Conservation (phyloP, 2,888 invertebrate species). For the Congeria kusceri region DNA sequence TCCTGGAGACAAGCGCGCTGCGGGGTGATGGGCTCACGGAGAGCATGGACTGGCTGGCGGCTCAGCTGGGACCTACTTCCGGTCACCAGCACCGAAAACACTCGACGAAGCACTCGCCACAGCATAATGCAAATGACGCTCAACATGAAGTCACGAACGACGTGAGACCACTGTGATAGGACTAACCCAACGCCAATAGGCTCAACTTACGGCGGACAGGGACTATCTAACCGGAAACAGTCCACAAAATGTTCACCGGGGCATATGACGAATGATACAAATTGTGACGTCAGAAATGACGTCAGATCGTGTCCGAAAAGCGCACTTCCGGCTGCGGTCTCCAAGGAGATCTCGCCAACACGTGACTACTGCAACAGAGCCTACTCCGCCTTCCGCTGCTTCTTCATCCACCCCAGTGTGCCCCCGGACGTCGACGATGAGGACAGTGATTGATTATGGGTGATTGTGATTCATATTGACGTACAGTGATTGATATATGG, state of each 20-base stretch:
- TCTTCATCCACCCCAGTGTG: slow-evolving; percentile 73
- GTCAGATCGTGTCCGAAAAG: slow-evolving; percentile 18
- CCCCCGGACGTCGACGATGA: slow-evolving; percentile 47
- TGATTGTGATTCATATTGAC: no score
- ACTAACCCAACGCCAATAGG: no score
- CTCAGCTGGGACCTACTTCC: slow-evolving; percentile 71
- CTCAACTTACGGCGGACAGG: no score
- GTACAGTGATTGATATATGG: no score
- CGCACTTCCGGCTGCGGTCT: slow-evolving; percentile 37
- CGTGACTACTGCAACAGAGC: slow-evolving; percentile 77
- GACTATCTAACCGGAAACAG: neutral
- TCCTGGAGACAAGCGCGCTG: slow-evolving; percentile 78
- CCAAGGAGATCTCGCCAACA: slow-evolving; percentile 55
- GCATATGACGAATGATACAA: neutral
- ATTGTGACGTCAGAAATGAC: slow-evolving; percentile 8
- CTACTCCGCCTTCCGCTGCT: slow-evolving; percentile 79
- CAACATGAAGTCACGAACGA: neutral
- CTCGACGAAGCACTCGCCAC: slow-evolving; percentile 10
- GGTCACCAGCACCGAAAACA: slow-evolving; percentile 53
- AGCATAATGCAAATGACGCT: slow-evolving; percentile 10
- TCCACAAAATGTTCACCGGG: no score
- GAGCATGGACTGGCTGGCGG: slow-evolving; percentile 79
- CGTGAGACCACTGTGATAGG: slow-evolving; percentile 23
- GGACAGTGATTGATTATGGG: slow-evolving; percentile 6
- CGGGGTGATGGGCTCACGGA: slow-evolving; percentile 77